Conservation (phyloP, 2,888 invertebrate genomes). For the Beris morrisii region DNA sequence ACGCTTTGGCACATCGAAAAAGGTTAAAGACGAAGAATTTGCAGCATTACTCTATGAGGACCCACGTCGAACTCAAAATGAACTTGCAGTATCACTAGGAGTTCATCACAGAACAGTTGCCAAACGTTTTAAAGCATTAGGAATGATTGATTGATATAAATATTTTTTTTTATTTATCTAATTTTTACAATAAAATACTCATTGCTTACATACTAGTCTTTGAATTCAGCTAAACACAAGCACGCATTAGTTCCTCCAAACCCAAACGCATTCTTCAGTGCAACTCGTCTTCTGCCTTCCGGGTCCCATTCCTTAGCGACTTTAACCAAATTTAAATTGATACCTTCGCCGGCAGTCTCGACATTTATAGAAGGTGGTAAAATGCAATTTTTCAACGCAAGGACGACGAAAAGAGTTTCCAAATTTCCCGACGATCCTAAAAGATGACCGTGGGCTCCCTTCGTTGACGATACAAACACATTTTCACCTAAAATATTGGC, state of each 20-base stretch:
- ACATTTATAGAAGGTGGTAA: slow-evolving; percentile 91
- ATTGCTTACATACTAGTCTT: slow-evolving; percentile 31
- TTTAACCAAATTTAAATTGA: slow-evolving; percentile 70
- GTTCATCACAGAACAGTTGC: too few species aligned
- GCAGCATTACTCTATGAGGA: too few species aligned
- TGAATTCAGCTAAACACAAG: slow-evolving; percentile 64
- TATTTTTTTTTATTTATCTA: too few species aligned
- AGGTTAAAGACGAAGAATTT: too few species aligned
- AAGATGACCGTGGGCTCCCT: slow-evolving; percentile 96
- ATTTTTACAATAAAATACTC: too few species aligned
- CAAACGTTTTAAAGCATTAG: too few species aligned
- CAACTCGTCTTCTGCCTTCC: slow-evolving; percentile 61
- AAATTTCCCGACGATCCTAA: slow-evolving; percentile 96
- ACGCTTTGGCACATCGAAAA: too few species aligned
- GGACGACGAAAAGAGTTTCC: slow-evolving; percentile 82
- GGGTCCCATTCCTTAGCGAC: slow-evolving; percentile 51
- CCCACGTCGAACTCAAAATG: too few species aligned
- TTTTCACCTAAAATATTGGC: slow-evolving; percentile 65
- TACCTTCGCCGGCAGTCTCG: slow-evolving; percentile 66
- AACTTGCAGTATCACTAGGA: too few species aligned
- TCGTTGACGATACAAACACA: slow-evolving; percentile 82
- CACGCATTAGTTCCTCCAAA: slow-evolving; percentile 98
- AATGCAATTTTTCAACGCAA: slow-evolving; percentile 73
- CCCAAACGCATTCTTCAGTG: slow-evolving; percentile 96
- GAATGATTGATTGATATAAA: too few species aligned